phyloP scores from a whole-genome alignment of 2,113 vertebrate genomes.

The Ancistrus triradiatus region DNA sequence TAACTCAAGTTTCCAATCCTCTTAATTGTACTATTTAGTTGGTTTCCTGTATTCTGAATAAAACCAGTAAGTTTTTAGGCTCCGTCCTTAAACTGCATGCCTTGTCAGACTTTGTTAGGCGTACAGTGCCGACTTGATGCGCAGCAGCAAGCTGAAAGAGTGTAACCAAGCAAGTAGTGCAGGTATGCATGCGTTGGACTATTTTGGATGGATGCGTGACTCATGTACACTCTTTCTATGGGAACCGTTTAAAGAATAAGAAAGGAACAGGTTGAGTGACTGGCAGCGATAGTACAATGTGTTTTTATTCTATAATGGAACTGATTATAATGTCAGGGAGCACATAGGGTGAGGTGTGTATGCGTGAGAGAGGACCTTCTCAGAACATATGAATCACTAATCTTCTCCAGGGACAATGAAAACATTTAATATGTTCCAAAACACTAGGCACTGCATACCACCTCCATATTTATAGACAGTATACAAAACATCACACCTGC shows the following conservation, averaged over 20 bases:
- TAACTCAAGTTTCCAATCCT: no score
- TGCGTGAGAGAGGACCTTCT: background rate
- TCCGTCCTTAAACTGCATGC: background rate
- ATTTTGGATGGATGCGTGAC: constrained; percentile 26
- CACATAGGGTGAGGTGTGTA: constrained; percentile 7
- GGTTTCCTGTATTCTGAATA: no score
- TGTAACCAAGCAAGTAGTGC: constrained; percentile 4
- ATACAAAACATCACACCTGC: background rate
- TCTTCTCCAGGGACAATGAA: constrained; percentile 17
- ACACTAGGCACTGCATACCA: no score
- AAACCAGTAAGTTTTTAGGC: no score
- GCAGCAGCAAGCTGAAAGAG: background rate
- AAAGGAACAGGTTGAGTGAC: constrained; percentile 30
- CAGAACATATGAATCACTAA: constrained; percentile 7
- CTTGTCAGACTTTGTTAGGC: background rate
- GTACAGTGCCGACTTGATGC: background rate
- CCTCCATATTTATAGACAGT: background rate
- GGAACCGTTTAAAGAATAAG: constrained; percentile 24
- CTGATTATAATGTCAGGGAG: background rate
- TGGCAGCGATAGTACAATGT: constrained; percentile 1
- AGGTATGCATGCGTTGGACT: constrained; percentile 1
- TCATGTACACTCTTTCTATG: constrained; percentile 29
- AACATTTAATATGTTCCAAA: constrained; percentile 23
- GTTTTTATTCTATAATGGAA: constrained; percentile 11
- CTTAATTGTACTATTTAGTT: no score